A percentile compares a stretch with the other conserved stretches of the same genome.
Conservation (phyloP, 2,888 invertebrate genomes). For the Nemoura dubitans region DNA sequence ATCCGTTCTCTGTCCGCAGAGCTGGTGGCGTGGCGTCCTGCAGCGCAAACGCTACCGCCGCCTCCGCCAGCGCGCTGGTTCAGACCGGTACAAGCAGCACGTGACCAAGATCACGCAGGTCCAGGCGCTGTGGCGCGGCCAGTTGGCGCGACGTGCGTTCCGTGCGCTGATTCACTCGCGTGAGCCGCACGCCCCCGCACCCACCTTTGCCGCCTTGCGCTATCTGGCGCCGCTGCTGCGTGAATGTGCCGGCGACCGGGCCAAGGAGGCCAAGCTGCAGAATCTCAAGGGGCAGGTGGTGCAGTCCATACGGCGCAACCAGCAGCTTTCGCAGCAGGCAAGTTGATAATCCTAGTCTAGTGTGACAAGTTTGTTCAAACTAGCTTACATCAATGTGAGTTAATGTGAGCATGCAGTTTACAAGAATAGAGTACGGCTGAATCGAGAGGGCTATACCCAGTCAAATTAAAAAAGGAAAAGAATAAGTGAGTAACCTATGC, state of each 20-base stretch:
- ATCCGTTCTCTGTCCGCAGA: constrained; percentile 17
- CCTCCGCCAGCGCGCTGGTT: too few relatives aligned
- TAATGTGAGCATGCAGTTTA: too few relatives aligned
- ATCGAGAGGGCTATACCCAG: too few relatives aligned
- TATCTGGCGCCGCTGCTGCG: constrained; percentile 76
- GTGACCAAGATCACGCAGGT: constrained; percentile 67
- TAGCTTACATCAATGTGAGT: too few relatives aligned
- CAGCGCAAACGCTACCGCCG: not conserved
- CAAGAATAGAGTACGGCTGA: too few relatives aligned
- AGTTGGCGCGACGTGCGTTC: constrained; percentile 70
- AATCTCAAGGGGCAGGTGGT: constrained; percentile 75
- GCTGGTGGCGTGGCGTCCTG: constrained; percentile 47
- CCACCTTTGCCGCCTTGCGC: constrained; percentile 68
- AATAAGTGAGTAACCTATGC: too few relatives aligned
- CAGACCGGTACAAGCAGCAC: constrained; percentile 32
- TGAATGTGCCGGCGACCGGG: constrained; percentile 71
- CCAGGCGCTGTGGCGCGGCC: constrained; percentile 75
- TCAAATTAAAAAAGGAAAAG: too few relatives aligned
- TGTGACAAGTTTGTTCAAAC: too few relatives aligned
- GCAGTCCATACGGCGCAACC: constrained; percentile 76
- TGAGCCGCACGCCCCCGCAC: constrained; percentile 67
- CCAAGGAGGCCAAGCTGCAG: constrained; percentile 56
- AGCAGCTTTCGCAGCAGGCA: constrained; percentile 72
- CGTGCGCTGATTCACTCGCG: constrained; percentile 66
- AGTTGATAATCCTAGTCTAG: too few relatives aligned